phyloP scores from a whole-genome alignment of 2,888 invertebrate species.

The Harpalus rubripes region DNA sequence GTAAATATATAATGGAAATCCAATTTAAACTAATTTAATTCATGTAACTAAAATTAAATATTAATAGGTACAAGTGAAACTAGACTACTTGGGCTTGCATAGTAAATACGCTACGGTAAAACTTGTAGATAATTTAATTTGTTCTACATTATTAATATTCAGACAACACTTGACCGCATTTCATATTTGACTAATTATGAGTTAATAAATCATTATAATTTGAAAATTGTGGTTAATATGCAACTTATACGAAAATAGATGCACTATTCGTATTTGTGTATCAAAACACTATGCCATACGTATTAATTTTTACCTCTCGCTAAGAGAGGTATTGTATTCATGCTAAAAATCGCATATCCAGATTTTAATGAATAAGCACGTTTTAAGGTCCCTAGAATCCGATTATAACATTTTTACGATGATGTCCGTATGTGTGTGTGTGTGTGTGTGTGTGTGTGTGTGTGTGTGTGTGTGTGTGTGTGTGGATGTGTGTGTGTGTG shows the following conservation, averaged over 20 bases:
- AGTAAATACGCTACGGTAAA: background rate
- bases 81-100: background rate
- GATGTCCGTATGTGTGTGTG: no score
- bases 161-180: slow-evolving; percentile 6
- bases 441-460: no score
- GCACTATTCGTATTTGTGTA: background rate
- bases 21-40: slow-evolving; percentile 3
- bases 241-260: background rate
- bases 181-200: slow-evolving; percentile 11
- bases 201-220: background rate
- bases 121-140: slow-evolving; percentile 3
- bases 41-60: background rate
- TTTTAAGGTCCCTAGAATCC: no score
- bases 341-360: no score
- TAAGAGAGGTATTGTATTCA: no score
- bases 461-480: no score
- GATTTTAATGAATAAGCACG: no score
- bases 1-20: background rate
- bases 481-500: no score
- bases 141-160: slow-evolving; percentile 16
- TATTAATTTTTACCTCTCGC: no score
- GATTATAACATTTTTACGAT: no score
- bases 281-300: background rate
- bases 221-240: background rate
- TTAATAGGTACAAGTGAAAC: background rate